Evolutionary conservation across 2,113 vertebrate genomes (phyloP).

Genomic region (Trematocara variabile): DNA sequence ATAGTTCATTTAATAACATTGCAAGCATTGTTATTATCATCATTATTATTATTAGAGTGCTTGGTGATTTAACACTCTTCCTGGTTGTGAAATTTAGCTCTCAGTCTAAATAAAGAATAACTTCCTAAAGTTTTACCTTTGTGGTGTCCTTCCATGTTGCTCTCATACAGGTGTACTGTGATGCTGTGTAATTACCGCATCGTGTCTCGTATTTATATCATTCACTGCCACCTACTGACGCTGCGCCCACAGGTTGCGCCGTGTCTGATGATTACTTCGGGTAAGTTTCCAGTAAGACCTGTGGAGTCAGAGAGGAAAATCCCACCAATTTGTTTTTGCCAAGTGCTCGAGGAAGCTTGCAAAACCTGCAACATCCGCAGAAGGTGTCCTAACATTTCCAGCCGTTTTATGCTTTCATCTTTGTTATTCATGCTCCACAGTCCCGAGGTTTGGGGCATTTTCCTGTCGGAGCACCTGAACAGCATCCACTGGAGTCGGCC

Average conservation of each 20-base stretch:
- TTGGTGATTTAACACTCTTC: background rate
- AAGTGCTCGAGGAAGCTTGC: accelerated
- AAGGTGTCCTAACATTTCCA: accelerated
- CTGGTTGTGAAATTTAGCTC: background rate
- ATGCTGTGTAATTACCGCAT: accelerated
- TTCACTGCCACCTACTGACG: background rate
- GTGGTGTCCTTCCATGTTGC: background rate
- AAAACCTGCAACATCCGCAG: background rate
- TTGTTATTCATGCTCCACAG: background rate
- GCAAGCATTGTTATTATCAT: background rate
- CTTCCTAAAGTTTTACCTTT: background rate
- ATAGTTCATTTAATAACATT: background rate
- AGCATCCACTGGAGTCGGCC: background rate
- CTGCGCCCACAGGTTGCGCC: accelerated
- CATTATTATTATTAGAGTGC: background rate
- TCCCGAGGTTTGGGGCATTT: background rate
- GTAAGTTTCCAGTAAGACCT: background rate
- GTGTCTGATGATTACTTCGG: accelerated
- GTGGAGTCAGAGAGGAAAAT: background rate
- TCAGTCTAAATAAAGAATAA: background rate
- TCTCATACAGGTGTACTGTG: background rate
- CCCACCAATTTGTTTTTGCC: accelerated
- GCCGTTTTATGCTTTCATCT: background rate
- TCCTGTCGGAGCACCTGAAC: background rate
- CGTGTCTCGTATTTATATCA: background rate